A percentile compares a stretch with the other conserved stretches of the same genome.
Conservation (phyloP, 2,113 vertebrate genomes). For the Nyctibius bracteatus region DNA sequence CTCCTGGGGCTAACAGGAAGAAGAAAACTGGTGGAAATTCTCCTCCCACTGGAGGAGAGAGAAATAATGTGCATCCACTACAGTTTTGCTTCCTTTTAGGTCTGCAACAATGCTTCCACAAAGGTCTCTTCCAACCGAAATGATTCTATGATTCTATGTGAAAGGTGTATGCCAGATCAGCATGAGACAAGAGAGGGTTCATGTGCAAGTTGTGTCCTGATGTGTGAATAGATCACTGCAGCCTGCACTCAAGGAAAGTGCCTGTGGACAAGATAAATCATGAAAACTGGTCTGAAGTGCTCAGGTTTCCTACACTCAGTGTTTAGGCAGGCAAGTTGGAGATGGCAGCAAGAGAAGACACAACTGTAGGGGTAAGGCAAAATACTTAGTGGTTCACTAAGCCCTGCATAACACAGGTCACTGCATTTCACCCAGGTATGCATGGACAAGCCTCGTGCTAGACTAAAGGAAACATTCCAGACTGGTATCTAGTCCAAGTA, state of each 20-base stretch:
- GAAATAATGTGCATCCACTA: neutral
- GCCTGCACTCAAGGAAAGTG: neutral
- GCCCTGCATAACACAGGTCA: neutral
- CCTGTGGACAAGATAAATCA: neutral
- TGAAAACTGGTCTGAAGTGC: neutral
- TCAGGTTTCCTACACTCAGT: neutral
- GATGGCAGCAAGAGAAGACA: neutral
- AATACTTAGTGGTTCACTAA: neutral
- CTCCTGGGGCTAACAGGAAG: neutral
- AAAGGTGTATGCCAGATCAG: neutral
- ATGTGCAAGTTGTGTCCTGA: neutral
- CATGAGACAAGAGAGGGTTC: neutral
- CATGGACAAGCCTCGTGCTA: neutral
- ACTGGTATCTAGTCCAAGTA: neutral
- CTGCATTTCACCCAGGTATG: neutral
- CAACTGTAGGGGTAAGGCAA: neutral
- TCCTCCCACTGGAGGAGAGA: neutral
- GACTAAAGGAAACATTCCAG: neutral
- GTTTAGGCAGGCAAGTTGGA: neutral
- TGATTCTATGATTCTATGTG: too few species aligned
- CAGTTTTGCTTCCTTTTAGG: neutral
- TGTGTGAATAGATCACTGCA: neutral
- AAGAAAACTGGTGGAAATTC: neutral
- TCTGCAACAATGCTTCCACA: neutral
- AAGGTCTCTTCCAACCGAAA: too few species aligned